These are phyloP conservation scores for Andrena cerasifolii DNA, from an alignment of 1,140 invertebrate species.

Conservation along the genomic window DNA sequence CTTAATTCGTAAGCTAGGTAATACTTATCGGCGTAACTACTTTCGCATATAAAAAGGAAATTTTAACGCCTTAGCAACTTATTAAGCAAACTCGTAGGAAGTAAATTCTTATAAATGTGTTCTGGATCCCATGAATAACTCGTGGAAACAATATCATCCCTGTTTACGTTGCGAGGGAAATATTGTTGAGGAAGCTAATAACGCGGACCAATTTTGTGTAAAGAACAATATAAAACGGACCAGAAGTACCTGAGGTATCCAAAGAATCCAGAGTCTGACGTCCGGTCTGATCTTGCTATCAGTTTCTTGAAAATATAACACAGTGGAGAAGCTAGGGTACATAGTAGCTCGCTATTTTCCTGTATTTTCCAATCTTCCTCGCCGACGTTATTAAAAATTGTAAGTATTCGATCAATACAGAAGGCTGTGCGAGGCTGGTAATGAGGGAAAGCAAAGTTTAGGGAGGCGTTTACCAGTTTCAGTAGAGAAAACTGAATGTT, in stretches of 20 bases:
- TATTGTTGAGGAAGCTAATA: background rate
- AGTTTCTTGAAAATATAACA: no score
- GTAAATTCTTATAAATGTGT: constrained; percentile 4
- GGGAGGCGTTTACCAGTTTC: no score
- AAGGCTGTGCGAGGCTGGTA: no score
- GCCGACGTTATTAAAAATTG: no score
- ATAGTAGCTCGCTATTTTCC: no score
- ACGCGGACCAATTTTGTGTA: background rate
- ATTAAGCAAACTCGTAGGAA: background rate
- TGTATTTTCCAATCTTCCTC: no score
- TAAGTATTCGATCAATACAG: no score
- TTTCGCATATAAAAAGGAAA: background rate
- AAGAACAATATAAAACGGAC: background rate
- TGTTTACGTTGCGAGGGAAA: background rate
- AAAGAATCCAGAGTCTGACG: background rate
- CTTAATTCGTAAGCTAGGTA: no score
- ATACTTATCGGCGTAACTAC: background rate
- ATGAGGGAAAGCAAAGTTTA: no score
- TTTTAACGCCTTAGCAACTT: background rate
- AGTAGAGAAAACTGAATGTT: no score
- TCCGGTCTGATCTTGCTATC: background rate
- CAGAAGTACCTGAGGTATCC: background rate
- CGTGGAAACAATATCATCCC: background rate
- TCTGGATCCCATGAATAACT: background rate
- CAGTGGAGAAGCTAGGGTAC: no score